Base-by-base conservation (phyloP, 2,797 vertebrate genomes). In the Epinephelus awoara region DNA sequence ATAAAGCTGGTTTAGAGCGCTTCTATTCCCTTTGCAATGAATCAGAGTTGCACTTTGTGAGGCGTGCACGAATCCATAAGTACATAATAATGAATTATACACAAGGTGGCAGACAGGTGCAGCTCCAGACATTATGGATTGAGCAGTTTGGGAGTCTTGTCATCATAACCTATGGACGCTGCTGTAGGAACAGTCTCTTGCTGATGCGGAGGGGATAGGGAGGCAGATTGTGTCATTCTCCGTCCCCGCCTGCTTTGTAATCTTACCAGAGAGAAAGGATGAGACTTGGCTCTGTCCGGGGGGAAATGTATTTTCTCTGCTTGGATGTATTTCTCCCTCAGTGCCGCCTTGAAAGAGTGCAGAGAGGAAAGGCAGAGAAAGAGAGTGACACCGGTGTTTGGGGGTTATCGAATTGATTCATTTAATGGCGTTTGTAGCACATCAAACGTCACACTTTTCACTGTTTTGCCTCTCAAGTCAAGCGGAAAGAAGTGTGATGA, bases 51-150 rank as follows among this genome's bases (percentile, higher is more conserved):
- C 83, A 70, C 72, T 88, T 73, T 71, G 85, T 61, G 83, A 79
- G 79, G 65, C 67, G 40, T 54, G 74, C 80, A 65, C 59, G 71
- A 84, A 89, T 83, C 77, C 71, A 75, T 82, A 83, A 88, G 86
- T 82, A 85, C 85, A 89, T 84, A 85, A 89, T 73, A 89, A 91
- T 89, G 85, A 91, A 87, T 89, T 87, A 89, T 84, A 84, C 78
- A 86, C 79, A 50, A 67, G 87, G 42, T 61, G 54, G 80, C 67
- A 70, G 83, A 82, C 85, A 80, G 87, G 68, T 82, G 75, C 83
- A 74, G 74, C 72, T 67, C 51, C 61, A 67, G 49, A 63, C 65
- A 1, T 78, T 85, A 84, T 83, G 74, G 86, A 91, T 79, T 19
- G 75, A 85, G 83, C 84, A 51, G 80, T 85, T 84, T 82, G 71